A percentile compares a stretch with the other conserved stretches of the same genome.
These are phyloP conservation scores for Stenolophus ochropezus DNA, from an alignment of 2,888 invertebrate species.

Conservation along the genomic window DNA sequence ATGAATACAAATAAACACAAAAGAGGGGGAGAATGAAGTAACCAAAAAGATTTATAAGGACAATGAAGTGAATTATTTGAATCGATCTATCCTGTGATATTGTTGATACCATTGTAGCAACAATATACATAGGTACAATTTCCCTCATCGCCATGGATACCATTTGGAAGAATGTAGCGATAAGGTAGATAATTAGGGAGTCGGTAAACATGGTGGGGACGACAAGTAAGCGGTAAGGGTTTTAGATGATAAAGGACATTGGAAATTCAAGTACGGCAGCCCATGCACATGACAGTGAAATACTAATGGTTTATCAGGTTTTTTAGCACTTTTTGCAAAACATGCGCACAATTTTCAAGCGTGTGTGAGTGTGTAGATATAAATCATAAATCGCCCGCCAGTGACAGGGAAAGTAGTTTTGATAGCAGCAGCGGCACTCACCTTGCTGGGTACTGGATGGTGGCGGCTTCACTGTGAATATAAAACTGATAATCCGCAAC, in stretches of 20 bases:
- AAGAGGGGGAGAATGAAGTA: too few species aligned
- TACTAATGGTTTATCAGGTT: conserved; percentile 53
- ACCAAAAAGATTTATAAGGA: too few species aligned
- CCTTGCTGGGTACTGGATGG: conserved; percentile 37
- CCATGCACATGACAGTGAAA: conserved; percentile 55
- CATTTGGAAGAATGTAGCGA: too few species aligned
- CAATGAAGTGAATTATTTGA: too few species aligned
- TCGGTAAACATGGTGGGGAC: not conserved
- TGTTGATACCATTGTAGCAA: too few species aligned
- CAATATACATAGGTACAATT: too few species aligned
- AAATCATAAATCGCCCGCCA: conserved; percentile 69
- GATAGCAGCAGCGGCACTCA: conserved; percentile 66
- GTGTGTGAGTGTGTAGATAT: conserved; percentile 62
- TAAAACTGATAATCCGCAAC: conserved; percentile 65
- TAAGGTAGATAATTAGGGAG: too few species aligned
- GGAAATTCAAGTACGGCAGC: not conserved
- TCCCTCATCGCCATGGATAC: too few species aligned
- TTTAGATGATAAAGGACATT: not conserved
- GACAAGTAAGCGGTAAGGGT: not conserved
- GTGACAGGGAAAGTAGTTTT: conserved; percentile 70
- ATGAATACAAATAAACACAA: too few species aligned
- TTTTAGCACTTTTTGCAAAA: conserved; percentile 54
- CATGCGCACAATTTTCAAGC: conserved; percentile 55
- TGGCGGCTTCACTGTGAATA: conserved; percentile 33
- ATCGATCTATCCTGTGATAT: too few species aligned